phyloP scores from a whole-genome alignment of 2,888 invertebrate species.

The Asteroscopus sphinx region DNA sequence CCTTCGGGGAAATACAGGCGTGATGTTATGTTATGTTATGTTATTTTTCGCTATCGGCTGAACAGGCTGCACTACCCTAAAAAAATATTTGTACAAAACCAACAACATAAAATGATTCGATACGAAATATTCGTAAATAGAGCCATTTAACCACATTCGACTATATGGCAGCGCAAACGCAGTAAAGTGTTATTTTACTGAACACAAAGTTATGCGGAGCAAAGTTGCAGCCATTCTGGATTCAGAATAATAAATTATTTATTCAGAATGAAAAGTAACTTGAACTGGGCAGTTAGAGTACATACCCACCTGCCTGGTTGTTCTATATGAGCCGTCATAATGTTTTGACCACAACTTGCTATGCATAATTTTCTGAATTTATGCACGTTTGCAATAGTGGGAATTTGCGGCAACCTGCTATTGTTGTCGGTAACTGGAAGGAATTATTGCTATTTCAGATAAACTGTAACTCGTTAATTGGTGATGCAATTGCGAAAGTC shows the following conservation, averaged over 20 bases:
- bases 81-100: constrained; percentile 6
- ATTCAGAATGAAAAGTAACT: constrained; percentile 57
- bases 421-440: constrained; percentile 17
- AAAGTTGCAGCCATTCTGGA: constrained; percentile 52
- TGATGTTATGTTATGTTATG: no score
- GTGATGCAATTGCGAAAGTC: neutral
- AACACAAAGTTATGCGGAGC: constrained; percentile 45
- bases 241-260: constrained; percentile 60
- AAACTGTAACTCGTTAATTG: neutral
- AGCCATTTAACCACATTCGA: constrained; percentile 34
- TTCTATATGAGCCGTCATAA: constrained; percentile 15
- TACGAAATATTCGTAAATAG: constrained; percentile 10
- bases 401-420: constrained; percentile 21
- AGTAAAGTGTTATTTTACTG: constrained; percentile 54
- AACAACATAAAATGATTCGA: constrained; percentile 13
- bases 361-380: constrained; percentile 28
- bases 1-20: no score
- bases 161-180: constrained; percentile 26
- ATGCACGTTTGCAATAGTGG: constrained; percentile 40
- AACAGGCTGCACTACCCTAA: neutral
- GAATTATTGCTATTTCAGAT: constrained; percentile 7
- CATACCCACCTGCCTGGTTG: constrained; percentile 28
- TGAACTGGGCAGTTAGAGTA: constrained; percentile 31
- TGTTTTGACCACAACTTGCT: constrained; percentile 6
- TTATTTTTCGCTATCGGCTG: no score